Percentiles rank a stretch among this genome's conserved stretches.
Evolutionary conservation across 2,888 invertebrate genomes (phyloP).

Genomic region (Pogonocherus hispidulus): DNA sequence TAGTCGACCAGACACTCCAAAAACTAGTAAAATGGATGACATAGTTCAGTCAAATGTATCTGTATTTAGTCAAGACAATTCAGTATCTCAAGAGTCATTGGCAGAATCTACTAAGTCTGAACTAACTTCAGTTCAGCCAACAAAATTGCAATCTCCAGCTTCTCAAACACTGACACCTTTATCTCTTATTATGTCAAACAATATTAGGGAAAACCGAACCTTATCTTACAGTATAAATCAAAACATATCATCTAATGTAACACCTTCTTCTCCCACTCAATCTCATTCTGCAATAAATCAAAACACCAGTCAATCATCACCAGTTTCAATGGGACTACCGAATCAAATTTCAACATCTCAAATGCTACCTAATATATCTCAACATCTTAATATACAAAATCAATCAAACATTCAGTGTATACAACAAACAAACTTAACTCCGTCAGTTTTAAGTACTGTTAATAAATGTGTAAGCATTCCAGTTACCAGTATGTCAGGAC

Average conservation of each 20-base stretch:
- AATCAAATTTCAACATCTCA: conserved; percentile 46
- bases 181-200: conserved; percentile 38
- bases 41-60: conserved; percentile 59
- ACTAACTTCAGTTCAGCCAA: conserved; percentile 49
- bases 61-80: conserved; percentile 62
- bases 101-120: conserved; percentile 59
- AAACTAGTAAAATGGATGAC: conserved; percentile 68
- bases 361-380: conserved; percentile 48
- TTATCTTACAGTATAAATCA: conserved; percentile 36
- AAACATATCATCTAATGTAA: conserved; percentile 31
- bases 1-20: conserved; percentile 58
- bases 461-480: conserved; percentile 27
- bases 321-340: conserved; percentile 38
- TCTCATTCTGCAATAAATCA: conserved; percentile 47
- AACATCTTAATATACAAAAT: conserved; percentile 26
- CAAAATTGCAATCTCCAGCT: conserved; percentile 36
- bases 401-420: conserved; percentile 14
- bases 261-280: conserved; percentile 46
- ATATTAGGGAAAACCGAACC: conserved; percentile 41
- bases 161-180: conserved; percentile 46
- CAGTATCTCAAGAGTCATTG: conserved; percentile 63
- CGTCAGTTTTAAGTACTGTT: conserved; percentile 10
- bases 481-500: conserved; percentile 18
- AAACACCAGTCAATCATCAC: conserved; percentile 41
- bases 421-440: conserved; percentile 17